Evolutionary conservation across 1,140 invertebrate species (phyloP), one percentile per base, ranked within the genome.

Genomic region (Drosophila elegans): DNA sequence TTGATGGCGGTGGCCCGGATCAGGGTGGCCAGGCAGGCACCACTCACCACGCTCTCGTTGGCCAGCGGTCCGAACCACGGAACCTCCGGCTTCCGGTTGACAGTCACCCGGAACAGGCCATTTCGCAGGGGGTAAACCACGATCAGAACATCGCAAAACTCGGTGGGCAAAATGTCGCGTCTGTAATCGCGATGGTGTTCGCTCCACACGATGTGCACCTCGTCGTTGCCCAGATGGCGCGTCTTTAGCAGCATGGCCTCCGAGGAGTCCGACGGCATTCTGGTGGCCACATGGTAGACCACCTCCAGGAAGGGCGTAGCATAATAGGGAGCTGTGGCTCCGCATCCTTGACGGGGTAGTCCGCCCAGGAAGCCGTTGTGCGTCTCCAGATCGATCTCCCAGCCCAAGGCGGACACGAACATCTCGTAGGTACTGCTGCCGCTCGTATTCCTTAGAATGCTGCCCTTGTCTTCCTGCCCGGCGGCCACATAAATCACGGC

Each of bases 121-220:
- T 97, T 97, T 16, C 95, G 94, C 73, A 98, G 93, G 6, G 98
- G 98, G 94, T 99, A 99, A 80, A 99, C 97, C 9, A 97, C 97
- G 91, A 99, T 99, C 6, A 99, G 94, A 51, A 99, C 97, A 94
- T 99, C 99, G 92, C 98, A 99, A 94, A 99, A 99, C 94, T 99
- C 98, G 12, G 99, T 99, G 25, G 99, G 98, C 92, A 99, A 97
- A 69, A 99, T 99, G 81, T 98, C 98, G 41, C 98, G 94, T 61
- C 98, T 95, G 94, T 99, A 99, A 90, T 99, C 97, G 55, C 98
- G 94, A 92, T 94, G 95, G 93, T 99, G 98, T 92, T 99, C 99
- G 21, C 98, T 99, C 99, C 99, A 99, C 12, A 99, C 98, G 68
- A 99, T 98, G 91, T 99, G 98, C 38, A 99, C 97, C 93, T 99